Conservation (phyloP, 2,888 invertebrate species). For the Gerris lacustris region DNA sequence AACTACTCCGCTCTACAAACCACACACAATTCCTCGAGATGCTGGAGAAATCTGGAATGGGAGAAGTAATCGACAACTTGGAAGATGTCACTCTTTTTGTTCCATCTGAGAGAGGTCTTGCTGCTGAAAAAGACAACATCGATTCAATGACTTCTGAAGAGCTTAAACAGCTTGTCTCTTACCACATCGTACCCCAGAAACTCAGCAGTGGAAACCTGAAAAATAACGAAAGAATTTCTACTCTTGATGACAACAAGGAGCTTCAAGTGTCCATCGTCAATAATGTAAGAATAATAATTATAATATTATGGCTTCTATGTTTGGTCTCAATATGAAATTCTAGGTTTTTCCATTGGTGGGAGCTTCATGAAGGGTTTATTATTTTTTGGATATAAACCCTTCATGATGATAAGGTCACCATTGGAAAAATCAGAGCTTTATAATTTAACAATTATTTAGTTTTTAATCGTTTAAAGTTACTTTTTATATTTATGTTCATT, state of each 20-base stretch:
- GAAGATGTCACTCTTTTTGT: constrained; percentile 41
- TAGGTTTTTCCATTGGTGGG: no score
- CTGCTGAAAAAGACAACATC: constrained; percentile 19
- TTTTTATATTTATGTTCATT: neutral
- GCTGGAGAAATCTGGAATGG: constrained; percentile 37
- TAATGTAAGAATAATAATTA: neutral
- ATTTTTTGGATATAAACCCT: no score
- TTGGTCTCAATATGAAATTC: no score
- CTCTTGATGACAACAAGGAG: neutral
- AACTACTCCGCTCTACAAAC: constrained; percentile 47
- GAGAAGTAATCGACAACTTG: constrained; percentile 35
- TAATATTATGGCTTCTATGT: neutral
- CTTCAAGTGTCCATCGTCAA: neutral
- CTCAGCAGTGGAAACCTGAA: constrained; percentile 5
- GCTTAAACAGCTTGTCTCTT: constrained; percentile 32
- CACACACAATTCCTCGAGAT: constrained; percentile 47
- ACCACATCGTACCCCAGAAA: constrained; percentile 4
- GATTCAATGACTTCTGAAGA: constrained; percentile 35
- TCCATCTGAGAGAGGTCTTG: constrained; percentile 40
- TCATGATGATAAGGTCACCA: no score
- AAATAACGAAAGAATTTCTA: neutral
- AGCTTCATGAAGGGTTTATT: no score
- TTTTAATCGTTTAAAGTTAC: no score
- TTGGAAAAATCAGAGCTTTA: no score
- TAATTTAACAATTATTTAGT: no score